Evolutionary conservation across 2,797 vertebrate genomes (phyloP), one percentile per base, ranked within the genome.

Genomic region (Synanceia verrucosa): DNA sequence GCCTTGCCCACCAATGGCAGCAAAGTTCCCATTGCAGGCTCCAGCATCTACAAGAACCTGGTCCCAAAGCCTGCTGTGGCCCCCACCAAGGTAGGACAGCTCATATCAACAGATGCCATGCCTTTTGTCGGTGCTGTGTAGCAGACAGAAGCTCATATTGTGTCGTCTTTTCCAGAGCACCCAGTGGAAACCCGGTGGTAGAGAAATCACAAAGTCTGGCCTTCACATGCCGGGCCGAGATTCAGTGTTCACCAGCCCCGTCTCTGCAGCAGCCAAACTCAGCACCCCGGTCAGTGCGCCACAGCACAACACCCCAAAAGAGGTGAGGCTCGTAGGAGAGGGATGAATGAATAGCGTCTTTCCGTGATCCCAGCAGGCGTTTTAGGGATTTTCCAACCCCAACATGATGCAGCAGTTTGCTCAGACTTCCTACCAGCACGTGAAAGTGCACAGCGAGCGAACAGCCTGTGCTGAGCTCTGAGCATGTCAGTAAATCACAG

Each of bases 41-140:
- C 97, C 91, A 99, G 97, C 60, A 95, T 99, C 89, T 99, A 99
- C 94, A 99, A 99, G 94, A 99, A 98, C 93, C 94, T 99, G 91
- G 95, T 99, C 91, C 97, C 98, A 83, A 99, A 99, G 93, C 95
- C 97, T 81, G 96, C 94, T 78, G 94, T 96, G 92, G 96, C 96
- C 88, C 96, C 97, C 89, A 95, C 94, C 86, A 99, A 99, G 96
- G 98, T 99, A 96, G 0, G 79, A 61, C n/a, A n/a, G n/a, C n/a
- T n/a, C n/a, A n/a, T n/a, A n/a, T n/a, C n/a, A n/a, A n/a, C n/a
- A n/a, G n/a, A 0, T 24, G 12, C n/a, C 8, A 29, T n/a, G n/a
- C n/a, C 61, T 46, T 24, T n/a, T 28, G 9, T n/a, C 3, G 39
- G 13, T 9, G 39, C 29, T 14, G 1, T 0, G 21, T n/a, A 21